These are phyloP conservation scores for Helogale parvula DNA, from an alignment of 2,113 vertebrate genomes.

Conservation along the genomic window DNA sequence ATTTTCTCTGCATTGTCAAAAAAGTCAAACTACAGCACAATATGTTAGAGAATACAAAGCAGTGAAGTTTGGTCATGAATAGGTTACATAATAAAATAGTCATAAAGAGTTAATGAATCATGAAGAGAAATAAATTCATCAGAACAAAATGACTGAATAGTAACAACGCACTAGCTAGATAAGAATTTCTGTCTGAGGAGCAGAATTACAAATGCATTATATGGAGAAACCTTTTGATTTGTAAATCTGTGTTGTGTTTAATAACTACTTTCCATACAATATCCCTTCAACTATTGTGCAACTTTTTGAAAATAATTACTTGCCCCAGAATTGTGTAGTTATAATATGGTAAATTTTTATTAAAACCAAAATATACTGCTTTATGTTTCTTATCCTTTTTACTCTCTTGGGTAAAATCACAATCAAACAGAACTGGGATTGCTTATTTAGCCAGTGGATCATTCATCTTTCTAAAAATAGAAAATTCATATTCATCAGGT, in stretches of 20 bases:
- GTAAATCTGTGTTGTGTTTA: not conserved
- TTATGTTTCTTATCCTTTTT: not conserved
- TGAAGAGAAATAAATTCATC: not conserved
- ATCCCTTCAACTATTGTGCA: not conserved
- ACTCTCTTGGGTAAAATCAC: not conserved
- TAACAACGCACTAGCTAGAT: not conserved
- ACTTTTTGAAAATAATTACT: constrained; percentile 6
- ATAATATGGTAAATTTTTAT: not conserved
- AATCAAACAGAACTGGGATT: not conserved
- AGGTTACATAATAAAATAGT: not conserved
- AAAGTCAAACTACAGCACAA: not conserved
- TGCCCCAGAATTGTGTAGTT: not conserved
- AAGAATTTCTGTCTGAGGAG: not conserved
- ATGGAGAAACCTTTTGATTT: not conserved
- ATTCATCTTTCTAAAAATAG: not conserved
- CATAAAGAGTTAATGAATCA: not conserved
- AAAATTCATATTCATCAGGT: not conserved
- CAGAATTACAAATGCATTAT: not conserved
- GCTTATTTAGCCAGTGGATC: not conserved
- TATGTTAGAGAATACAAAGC: not conserved
- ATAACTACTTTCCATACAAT: not conserved
- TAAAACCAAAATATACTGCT: constrained; percentile 4
- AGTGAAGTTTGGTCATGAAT: not conserved
- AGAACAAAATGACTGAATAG: not conserved
- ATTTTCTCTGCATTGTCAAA: not conserved